Conservation (phyloP, 2,113 vertebrate genomes). For the Hippocampus abdominalis region DNA sequence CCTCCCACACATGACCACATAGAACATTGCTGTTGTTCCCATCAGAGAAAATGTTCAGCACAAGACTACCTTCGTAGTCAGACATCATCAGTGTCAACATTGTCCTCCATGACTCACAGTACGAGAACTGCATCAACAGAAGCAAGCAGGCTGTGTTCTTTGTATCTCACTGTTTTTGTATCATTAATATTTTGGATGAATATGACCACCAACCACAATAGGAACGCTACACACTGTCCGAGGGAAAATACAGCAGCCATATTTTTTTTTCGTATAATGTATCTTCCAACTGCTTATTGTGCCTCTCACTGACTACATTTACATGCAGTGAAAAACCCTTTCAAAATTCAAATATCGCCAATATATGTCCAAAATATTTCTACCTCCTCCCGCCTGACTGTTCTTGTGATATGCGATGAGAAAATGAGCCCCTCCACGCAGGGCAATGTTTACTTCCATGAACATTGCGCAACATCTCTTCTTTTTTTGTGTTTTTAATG, state of each 20-base stretch:
- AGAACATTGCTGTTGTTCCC: constrained; percentile 1
- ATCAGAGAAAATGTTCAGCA: not conserved
- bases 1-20: constrained; percentile 4
- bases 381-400: too few species aligned
- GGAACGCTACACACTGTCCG: not conserved
- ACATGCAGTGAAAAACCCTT: too few species aligned
- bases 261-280: not conserved
- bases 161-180: not conserved
- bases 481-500: too few species aligned
- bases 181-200: not conserved
- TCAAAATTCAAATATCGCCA: too few species aligned
- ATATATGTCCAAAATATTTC: too few species aligned
- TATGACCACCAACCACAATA: not conserved
- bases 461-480: too few species aligned
- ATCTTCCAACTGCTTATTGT: too few species aligned
- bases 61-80: not conserved
- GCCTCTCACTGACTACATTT: too few species aligned
- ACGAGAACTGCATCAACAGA: not conserved
- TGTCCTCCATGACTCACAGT: not conserved
- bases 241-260: not conserved
- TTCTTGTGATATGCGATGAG: too few species aligned
- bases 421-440: too few species aligned
- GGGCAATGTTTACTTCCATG: too few species aligned
- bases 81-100: constrained; percentile 4
- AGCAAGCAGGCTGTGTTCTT: not conserved